Conservation (phyloP, 2,797 vertebrate species). For the Dermochelys coriacea region DNA sequence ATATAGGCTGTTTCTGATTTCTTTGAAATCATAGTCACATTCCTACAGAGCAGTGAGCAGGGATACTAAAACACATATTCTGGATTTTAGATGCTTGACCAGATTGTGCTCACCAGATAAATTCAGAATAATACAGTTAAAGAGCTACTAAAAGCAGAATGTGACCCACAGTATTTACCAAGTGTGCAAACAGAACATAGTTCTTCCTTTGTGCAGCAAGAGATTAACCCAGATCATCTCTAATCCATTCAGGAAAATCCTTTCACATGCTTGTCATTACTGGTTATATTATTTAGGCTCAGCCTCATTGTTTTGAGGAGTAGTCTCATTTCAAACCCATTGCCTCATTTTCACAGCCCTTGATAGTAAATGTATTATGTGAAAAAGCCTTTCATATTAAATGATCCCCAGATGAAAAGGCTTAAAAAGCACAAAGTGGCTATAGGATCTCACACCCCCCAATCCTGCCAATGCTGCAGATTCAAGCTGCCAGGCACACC, state of each 20-base stretch:
- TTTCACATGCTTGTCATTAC: neutral
- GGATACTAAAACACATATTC: neutral
- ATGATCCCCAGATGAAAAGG: neutral
- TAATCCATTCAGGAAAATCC: neutral
- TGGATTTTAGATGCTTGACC: neutral
- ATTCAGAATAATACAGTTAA: neutral
- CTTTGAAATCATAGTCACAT: neutral
- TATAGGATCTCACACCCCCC: neutral
- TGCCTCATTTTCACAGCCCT: neutral
- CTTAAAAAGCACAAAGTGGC: neutral
- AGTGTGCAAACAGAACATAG: neutral
- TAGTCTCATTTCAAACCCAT: neutral
- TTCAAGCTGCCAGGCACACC: neutral
- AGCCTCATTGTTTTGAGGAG: neutral
- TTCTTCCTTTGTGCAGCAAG: neutral
- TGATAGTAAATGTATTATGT: neutral
- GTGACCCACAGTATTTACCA: neutral
- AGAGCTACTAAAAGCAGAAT: conserved; percentile 2
- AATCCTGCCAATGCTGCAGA: neutral
- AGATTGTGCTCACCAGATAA: neutral
- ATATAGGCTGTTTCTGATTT: neutral
- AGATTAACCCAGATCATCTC: neutral
- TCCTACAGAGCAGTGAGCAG: neutral
- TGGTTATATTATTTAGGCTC: neutral
- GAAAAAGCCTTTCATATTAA: neutral